phyloP scores from a whole-genome alignment of 1,140 invertebrate species.

The Penaeus japonicus region DNA sequence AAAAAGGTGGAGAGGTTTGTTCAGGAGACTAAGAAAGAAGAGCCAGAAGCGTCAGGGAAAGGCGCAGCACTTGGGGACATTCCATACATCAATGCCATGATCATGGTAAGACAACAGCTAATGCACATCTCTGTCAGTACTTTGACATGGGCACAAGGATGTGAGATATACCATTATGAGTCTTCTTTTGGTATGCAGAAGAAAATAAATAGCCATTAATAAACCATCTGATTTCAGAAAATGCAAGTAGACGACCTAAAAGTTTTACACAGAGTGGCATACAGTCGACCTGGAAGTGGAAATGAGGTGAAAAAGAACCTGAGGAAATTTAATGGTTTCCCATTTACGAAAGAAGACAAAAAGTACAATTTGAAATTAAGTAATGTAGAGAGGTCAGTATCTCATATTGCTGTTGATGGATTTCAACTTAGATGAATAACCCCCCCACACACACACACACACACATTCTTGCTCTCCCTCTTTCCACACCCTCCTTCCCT shows the following conservation, averaged over 20 bases:
- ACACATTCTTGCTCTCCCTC: not conserved
- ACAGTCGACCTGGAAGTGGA: slow-evolving; percentile 62
- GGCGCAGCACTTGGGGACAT: slow-evolving; percentile 64
- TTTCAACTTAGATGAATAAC: too few species aligned
- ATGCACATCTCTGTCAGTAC: too few species aligned
- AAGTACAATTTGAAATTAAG: slow-evolving; percentile 63
- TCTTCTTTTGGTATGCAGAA: not conserved
- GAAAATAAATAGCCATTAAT: not conserved
- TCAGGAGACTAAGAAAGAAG: slow-evolving; percentile 60
- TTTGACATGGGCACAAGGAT: too few species aligned
- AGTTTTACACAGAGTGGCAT: slow-evolving; percentile 63
- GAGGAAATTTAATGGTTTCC: slow-evolving; percentile 64
- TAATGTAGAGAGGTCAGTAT: slow-evolving; percentile 63
- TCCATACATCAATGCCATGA: slow-evolving; percentile 56
- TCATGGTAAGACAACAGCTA: slow-evolving; percentile 6
- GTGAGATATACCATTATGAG: too few species aligned
- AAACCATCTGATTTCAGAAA: slow-evolving; percentile 59
- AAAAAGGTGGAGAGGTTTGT: slow-evolving; percentile 64
- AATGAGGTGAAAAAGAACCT: slow-evolving; percentile 64
- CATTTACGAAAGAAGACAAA: slow-evolving; percentile 63
- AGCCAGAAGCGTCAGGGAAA: slow-evolving; percentile 62
- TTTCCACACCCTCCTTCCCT: too few species aligned
- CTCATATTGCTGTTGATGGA: not conserved
- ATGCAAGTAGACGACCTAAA: slow-evolving; percentile 63
- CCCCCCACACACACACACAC: not conserved